Conservation (phyloP, 1,140 invertebrate species). For the Kradibia gibbosae region DNA sequence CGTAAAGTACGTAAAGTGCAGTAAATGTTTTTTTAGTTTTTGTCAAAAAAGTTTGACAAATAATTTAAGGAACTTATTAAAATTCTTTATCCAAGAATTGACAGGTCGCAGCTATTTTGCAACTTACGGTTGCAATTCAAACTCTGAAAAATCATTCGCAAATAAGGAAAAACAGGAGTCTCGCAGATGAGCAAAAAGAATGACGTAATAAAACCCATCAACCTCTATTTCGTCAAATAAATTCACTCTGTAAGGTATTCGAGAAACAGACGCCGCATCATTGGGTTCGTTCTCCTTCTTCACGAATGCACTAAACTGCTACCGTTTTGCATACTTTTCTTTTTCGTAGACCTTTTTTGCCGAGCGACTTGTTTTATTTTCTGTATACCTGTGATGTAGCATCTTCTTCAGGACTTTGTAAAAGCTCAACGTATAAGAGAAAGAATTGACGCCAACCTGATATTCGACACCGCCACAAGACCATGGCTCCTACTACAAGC, state of each 20-base stretch:
- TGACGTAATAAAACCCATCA: conserved; percentile 1
- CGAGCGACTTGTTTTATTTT: neutral
- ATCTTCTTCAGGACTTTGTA: neutral
- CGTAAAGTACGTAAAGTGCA: too few relatives aligned
- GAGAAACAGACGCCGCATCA: neutral
- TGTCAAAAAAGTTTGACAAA: too few relatives aligned
- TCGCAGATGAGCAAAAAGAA: neutral
- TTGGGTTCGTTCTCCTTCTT: conserved; percentile 15
- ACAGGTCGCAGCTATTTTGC: too few relatives aligned
- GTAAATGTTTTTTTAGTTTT: too few relatives aligned
- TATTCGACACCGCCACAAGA: conserved; percentile 22
- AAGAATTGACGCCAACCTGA: conserved; percentile 10
- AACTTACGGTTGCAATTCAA: too few relatives aligned
- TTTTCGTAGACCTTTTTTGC: neutral
- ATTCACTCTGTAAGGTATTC: conserved; percentile 8
- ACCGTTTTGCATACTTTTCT: conserved; percentile 42
- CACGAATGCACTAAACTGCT: conserved; percentile 20
- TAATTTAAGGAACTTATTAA: too few relatives aligned
- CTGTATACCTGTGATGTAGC: neutral
- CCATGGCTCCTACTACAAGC: neutral
- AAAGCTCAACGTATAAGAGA: neutral
- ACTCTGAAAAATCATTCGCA: too few relatives aligned
- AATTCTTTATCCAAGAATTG: too few relatives aligned
- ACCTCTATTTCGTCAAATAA: conserved; percentile 11
- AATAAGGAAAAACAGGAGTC: neutral